Percentiles rank a stretch among this genome's conserved stretches.
Conservation (phyloP, 2,888 invertebrate genomes). For the Melieria omissa region DNA sequence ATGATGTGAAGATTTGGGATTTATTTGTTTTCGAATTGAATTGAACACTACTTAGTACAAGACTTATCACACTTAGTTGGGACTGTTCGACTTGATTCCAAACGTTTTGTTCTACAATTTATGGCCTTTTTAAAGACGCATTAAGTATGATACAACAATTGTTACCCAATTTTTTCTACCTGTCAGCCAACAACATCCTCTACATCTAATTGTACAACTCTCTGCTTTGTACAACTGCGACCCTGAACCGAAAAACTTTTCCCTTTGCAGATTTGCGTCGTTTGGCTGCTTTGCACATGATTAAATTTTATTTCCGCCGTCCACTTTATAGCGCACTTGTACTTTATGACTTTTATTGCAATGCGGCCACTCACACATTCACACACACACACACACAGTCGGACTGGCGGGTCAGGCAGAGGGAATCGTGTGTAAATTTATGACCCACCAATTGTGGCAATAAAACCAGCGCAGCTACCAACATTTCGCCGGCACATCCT, state of each 20-base stretch:
- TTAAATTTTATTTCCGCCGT: constrained; percentile 8
- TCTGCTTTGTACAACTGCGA: not conserved
- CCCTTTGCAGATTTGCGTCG: not conserved
- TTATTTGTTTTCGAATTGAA: too few species aligned
- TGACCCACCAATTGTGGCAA: too few species aligned
- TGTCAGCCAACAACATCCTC: not conserved
- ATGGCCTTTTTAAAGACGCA: too few species aligned
- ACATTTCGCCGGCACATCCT: not conserved
- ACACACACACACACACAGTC: not conserved
- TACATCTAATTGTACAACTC: not conserved
- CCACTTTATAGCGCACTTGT: not conserved
- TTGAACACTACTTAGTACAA: too few species aligned
- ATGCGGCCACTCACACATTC: not conserved
- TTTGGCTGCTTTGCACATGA: not conserved
- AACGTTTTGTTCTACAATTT: too few species aligned
- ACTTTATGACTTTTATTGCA: constrained; percentile 14
- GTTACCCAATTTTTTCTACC: too few species aligned
- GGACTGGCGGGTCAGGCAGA: not conserved
- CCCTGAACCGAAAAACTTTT: not conserved
- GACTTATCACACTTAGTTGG: too few species aligned
- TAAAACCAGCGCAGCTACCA: not conserved
- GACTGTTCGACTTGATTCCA: too few species aligned
- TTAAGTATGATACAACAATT: too few species aligned
- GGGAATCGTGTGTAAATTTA: not conserved
- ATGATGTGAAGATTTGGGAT: too few species aligned